These are phyloP conservation scores for Progne subis DNA, from an alignment of 2,113 vertebrate genomes.

Conservation along the genomic window DNA sequence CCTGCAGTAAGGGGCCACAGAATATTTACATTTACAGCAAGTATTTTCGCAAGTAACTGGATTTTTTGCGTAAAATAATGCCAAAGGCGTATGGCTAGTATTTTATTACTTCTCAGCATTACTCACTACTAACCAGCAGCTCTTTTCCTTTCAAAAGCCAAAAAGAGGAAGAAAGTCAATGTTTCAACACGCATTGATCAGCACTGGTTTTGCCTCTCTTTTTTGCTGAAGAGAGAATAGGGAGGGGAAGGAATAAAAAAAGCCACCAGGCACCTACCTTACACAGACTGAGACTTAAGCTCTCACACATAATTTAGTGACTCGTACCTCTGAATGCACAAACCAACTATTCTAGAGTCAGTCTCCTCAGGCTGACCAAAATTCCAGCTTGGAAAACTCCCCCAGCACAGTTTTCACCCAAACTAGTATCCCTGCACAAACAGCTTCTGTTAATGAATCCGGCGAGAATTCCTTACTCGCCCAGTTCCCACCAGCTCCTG, in stretches of 20 bases:
- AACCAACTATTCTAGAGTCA: neutral
- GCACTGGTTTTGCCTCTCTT: neutral
- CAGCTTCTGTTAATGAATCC: neutral
- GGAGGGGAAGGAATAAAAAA: neutral
- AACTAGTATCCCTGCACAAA: constrained; percentile 32
- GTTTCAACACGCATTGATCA: neutral
- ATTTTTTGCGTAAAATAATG: neutral
- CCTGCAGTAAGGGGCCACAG: neutral
- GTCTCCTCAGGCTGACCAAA: neutral
- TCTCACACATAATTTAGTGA: neutral
- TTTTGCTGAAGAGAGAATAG: neutral
- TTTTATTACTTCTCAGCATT: neutral
- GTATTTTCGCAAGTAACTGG: neutral
- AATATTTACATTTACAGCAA: neutral
- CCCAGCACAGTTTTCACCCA: neutral
- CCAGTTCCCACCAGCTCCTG: constrained; percentile 1
- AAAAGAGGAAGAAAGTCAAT: neutral
- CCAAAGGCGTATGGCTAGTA: neutral
- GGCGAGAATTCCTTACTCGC: neutral
- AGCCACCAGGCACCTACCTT: neutral
- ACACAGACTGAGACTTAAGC: neutral
- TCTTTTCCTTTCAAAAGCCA: neutral
- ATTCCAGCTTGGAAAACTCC: constrained; percentile 24
- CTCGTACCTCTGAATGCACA: neutral
- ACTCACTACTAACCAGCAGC: neutral